Conservation (phyloP, 2,113 vertebrate species). For the Xyliphius kryptos region DNA sequence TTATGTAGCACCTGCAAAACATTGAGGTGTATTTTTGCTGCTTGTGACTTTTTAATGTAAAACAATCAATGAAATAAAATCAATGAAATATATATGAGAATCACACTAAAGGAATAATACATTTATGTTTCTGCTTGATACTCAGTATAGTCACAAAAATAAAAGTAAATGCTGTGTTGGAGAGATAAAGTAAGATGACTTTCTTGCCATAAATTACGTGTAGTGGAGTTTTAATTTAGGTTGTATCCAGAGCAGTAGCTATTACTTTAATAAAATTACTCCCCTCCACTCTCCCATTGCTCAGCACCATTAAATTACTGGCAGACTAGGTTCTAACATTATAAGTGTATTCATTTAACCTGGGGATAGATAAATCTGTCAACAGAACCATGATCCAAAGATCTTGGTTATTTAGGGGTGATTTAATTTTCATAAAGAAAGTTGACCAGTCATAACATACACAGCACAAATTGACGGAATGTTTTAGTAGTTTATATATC, state of each 20-base stretch:
- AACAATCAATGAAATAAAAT: too few species aligned
- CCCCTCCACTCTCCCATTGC: background rate
- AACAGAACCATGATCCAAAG: constrained; percentile 48
- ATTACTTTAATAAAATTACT: constrained; percentile 17
- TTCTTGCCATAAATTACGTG: background rate
- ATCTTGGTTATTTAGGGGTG: constrained; percentile 31
- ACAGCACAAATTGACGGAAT: background rate
- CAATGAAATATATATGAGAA: too few species aligned
- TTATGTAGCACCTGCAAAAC: too few species aligned
- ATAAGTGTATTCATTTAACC: constrained; percentile 15
- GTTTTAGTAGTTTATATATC: too few species aligned
- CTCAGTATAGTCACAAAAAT: too few species aligned
- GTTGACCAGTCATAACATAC: constrained; percentile 7
- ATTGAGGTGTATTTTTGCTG: too few species aligned
- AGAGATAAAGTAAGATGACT: background rate
- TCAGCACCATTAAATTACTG: constrained; percentile 14
- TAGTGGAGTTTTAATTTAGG: constrained; percentile 17
- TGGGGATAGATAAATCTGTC: constrained; percentile 34
- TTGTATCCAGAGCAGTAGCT: constrained; percentile 14
- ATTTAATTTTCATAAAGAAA: constrained; percentile 23
- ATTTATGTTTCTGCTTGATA: too few species aligned
- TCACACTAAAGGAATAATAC: too few species aligned
- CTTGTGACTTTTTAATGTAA: too few species aligned
- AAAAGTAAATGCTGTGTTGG: background rate
- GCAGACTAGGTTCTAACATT: constrained; percentile 9